A percentile compares a stretch with the other conserved stretches of the same genome.
Conservation (phyloP, 2,797 vertebrate species). For the Sebastes oblongus region DNA sequence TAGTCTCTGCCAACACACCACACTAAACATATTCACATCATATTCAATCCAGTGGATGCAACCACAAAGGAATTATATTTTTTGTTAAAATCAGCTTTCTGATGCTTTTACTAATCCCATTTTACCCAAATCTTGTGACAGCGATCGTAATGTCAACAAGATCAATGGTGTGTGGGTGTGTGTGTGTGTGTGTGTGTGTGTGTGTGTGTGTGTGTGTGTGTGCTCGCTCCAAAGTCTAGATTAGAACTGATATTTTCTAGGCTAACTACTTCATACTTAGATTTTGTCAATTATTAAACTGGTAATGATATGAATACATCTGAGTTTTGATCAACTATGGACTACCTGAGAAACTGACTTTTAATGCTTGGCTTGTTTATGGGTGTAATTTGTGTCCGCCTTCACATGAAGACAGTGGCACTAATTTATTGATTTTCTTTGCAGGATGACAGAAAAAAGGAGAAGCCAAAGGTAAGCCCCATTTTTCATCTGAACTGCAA, state of each 20-base stretch:
- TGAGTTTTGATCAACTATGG: neutral
- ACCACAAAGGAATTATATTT: too few relatives aligned
- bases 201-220: too few relatives aligned
- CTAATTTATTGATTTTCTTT: constrained; percentile 38
- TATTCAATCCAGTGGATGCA: too few relatives aligned
- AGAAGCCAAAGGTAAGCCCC: constrained; percentile 66
- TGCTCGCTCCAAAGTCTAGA: neutral
- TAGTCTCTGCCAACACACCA: too few relatives aligned
- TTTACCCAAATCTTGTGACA: too few relatives aligned
- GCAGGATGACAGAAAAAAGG: constrained; percentile 80
- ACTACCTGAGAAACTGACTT: neutral
- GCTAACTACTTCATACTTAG: neutral
- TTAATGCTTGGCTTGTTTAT: neutral
- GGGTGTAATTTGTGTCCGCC: neutral
- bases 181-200: too few relatives aligned
- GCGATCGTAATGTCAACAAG: neutral
- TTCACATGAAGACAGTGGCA: neutral
- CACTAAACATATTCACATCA: too few relatives aligned
- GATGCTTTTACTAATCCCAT: too few relatives aligned
- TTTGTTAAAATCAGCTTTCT: too few relatives aligned
- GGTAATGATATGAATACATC: neutral
- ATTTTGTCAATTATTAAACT: neutral
- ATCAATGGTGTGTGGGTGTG: neutral
- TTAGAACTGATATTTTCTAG: neutral
- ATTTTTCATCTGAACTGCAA: neutral